phyloP scores from a whole-genome alignment of 2,888 invertebrate genomes.

The Agrilus biguttatus region DNA sequence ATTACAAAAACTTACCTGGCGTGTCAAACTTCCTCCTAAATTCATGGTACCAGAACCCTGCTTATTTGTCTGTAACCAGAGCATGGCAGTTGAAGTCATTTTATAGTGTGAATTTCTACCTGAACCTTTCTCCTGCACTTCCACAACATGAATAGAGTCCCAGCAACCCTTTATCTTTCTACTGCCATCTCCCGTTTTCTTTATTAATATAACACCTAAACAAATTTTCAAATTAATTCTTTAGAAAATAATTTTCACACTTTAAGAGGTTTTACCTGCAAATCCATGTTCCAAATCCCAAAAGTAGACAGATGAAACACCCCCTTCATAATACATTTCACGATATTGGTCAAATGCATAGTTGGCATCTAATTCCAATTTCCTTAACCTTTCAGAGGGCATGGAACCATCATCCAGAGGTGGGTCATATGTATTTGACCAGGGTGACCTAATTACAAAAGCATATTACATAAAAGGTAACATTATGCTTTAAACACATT shows the following conservation, averaged over 20 bases:
- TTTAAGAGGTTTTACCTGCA: constrained; percentile 44
- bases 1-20: constrained; percentile 53
- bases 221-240: not conserved
- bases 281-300: constrained; percentile 99
- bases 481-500: not conserved
- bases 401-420: constrained; percentile 95
- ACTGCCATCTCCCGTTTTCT: constrained; percentile 96
- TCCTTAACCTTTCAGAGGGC: constrained; percentile 91
- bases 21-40: constrained; percentile 91
- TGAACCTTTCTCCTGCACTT: constrained; percentile 91
- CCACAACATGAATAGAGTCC: constrained; percentile 99
- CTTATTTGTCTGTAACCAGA: constrained; percentile 98
- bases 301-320: constrained; percentile 96
- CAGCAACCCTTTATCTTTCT: constrained; percentile 99
- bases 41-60: constrained; percentile 97
- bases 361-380: constrained; percentile 95
- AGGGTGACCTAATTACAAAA: constrained; percentile 61
- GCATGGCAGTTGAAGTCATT: constrained; percentile 96
- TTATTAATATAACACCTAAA: constrained; percentile 90
- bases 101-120: constrained; percentile 95
- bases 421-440: constrained; percentile 98
- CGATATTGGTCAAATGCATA: constrained; percentile 97
- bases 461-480: not conserved
- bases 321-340: constrained; percentile 99
- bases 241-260: not conserved